Evolutionary conservation across 2,113 vertebrate genomes (phyloP).

Genomic region (Nicator chloris): DNA sequence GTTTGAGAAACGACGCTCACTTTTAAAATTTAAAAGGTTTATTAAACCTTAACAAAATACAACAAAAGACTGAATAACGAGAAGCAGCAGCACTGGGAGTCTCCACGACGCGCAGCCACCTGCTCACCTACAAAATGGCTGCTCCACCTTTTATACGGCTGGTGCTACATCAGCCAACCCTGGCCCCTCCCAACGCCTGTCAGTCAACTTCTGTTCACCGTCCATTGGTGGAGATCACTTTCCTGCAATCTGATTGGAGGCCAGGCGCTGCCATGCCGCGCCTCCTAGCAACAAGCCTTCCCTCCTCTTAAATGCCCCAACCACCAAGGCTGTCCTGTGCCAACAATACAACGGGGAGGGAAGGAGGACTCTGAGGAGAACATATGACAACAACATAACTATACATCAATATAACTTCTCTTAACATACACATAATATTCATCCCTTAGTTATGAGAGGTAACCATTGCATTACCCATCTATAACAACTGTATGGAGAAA

Average conservation of each 20-base stretch:
- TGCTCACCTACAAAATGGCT: not conserved
- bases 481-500: not conserved
- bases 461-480: not conserved
- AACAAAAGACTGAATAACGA: not conserved
- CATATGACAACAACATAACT: not conserved
- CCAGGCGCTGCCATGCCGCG: not conserved
- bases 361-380: not conserved
- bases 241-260: not conserved
- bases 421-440: not conserved
- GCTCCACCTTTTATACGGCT: not conserved
- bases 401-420: not conserved
- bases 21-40: not conserved
- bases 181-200: not conserved
- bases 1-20: not conserved
- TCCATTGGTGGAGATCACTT: not conserved
- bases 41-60: not conserved
- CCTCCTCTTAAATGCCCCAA: not conserved
- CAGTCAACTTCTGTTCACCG: not conserved
- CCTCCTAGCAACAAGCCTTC: not conserved
- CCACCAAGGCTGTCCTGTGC: not conserved
- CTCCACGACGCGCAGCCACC: not conserved
- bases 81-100: too few relatives aligned
- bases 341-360: not conserved
- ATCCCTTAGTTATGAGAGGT: not conserved
- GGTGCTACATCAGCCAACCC: not conserved